Evolutionary conservation across 2,113 vertebrate genomes (phyloP), one percentile per base, ranked within the genome.

Genomic region (Hippoglossus stenolepis): DNA sequence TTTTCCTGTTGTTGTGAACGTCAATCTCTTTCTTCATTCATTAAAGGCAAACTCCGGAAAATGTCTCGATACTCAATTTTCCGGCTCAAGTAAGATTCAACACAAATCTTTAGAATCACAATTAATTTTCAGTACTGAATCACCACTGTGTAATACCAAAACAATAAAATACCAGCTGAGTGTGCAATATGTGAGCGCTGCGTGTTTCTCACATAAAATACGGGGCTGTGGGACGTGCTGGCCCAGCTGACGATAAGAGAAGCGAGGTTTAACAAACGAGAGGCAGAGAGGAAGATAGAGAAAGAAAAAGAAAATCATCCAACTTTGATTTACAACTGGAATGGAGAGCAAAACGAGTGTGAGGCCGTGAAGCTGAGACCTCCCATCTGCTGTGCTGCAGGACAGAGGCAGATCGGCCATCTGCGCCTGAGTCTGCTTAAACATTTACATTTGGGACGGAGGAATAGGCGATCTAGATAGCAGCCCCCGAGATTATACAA

Each of bases 311-410:
- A 43, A 76, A 84, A 70, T 65, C 73, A 66, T 77, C 87, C 64
- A 85, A 90, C 87, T 90, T 86, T 90, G 85, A 92, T 90, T 93
- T 93, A 92, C 90, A 93, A 87, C 90, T 89, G 90, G 90, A 91
- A 89, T 73, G 74, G 88, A 89, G 88, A 90, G 84, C 80, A 75
- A 86, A 92, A 91, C 79, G 73, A 90, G 93, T 89, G 80, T 31
- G 87, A 80, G 83, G 80, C 90, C 85, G 81, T 84, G 90, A 87
- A 90, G 92, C 89, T 84, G 86, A 94, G 89, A 85, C 85, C 90
- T 80, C 86, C 92, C 93, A 94, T 94, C 94, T 94, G 94, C 88
- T 87, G 79, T 53, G 69, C 82, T 88, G 87, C 72, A 91, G 89
- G 83, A 89, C 75, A 78, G 85, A 82, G 86, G 79, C 82, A 79